Conservation (phyloP, 2,888 invertebrate species). For the Amblyjoppa proteus region DNA sequence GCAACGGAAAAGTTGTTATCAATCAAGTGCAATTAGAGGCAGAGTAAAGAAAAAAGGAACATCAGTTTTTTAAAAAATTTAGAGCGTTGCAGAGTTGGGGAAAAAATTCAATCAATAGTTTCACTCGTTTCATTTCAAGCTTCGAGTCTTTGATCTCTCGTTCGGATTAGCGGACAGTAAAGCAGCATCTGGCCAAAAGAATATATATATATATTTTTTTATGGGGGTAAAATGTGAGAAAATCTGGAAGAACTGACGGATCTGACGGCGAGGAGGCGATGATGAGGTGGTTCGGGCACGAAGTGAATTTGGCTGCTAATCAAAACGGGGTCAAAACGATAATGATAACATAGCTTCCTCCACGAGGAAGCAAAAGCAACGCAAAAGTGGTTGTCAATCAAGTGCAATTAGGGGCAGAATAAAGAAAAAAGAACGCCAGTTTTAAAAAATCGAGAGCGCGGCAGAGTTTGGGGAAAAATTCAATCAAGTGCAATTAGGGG, state of each 20-base stretch:
- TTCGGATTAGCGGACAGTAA: conserved; percentile 2
- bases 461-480: conserved; percentile 16
- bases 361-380: neutral
- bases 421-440: neutral
- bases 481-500: conserved; percentile 55
- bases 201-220: conserved; percentile 20
- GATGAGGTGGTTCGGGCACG: conserved; percentile 12
- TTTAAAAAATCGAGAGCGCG: neutral
- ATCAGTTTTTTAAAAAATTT: neutral
- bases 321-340: conserved; percentile 67
- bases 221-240: conserved; percentile 32
- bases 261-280: neutral
- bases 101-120: conserved; percentile 18
- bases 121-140: neutral
- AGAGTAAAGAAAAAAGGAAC: neutral
- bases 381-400: conserved; percentile 58
- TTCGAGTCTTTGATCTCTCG: conserved; percentile 38
- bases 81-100: neutral
- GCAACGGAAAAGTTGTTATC: conserved; percentile 46
- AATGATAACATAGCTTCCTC: conserved; percentile 20
- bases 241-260: conserved; percentile 21
- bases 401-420: conserved; percentile 53
- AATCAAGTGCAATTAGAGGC: conserved; percentile 62
- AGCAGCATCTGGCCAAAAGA: conserved; percentile 19
- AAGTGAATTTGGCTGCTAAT: conserved; percentile 66